Base-by-base conservation (phyloP, 2,888 invertebrate species). In the Venusia cambrica region DNA sequence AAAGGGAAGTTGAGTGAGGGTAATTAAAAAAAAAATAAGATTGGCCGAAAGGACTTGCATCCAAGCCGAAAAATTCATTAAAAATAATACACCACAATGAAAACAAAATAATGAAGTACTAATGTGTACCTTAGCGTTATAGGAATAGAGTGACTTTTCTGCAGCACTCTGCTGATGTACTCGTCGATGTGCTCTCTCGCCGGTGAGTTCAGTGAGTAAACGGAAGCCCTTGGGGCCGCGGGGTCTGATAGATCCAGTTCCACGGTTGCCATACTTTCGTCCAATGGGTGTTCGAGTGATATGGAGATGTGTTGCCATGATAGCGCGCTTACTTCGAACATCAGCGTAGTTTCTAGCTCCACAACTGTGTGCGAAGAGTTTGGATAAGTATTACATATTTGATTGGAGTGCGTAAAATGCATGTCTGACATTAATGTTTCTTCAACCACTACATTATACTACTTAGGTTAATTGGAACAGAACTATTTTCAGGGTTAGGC, bases 121-220 rank as follows among this genome's bases (percentile, higher is more conserved):
- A n/a, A n/a, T n/a, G n/a, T n/a, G n/a, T 92, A 92, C 62, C 97
- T 90, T 79, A 97, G 91, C 3, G 96, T 96, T 30, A 97, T 90
- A 1, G 98, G 97, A 70, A 98, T 95, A n/a, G 97, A 97, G 58
- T 96, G 91, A 56, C 94, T 95, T 64, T 94, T 92, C 73, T 97
- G 97, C 45, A 97, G 89, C 26, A 97, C 74, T 41, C 73, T 21
- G 48, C 85, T 84, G 58, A 88, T 73, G 54, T 87, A 83, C 4
- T 88, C 88, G 42, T 88, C 84, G 5, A 87, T 45, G 15, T 73
- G 77, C 1, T 76, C 73, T 1, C 70, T 46, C 54, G 88, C 89
- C 5, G 75, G 69, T 39, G 79, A 75, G 62, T 72, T 73, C 1
- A 92, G 88, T 11, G 92, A 91, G 66, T 92, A 93, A 1, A 97